phyloP scores from a whole-genome alignment of 37 sponge, comb jelly and placozoan species.

The Halichondria panicea region DNA sequence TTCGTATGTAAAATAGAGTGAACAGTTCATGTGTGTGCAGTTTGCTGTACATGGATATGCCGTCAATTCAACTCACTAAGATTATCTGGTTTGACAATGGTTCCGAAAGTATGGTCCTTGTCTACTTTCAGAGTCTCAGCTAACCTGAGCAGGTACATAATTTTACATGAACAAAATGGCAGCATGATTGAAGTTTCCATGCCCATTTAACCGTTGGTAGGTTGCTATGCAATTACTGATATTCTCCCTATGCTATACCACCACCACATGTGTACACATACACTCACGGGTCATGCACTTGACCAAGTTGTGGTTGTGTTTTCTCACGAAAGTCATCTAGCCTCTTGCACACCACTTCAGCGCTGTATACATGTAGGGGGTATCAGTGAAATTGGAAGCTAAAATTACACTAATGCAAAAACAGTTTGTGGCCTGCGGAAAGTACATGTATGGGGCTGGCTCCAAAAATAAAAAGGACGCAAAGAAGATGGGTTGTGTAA shows the following conservation, averaged over 20 bases:
- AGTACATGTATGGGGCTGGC: no score
- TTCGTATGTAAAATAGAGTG: no score
- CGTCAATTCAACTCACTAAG: constrained; percentile 53
- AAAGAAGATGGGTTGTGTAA: no score
- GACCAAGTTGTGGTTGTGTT: constrained; percentile 89
- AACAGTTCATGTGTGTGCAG: no score
- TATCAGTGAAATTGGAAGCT: no score
- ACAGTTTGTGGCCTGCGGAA: no score
- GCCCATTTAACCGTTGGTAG: no score
- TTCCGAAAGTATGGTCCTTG: constrained; percentile 88
- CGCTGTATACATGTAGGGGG: no score
- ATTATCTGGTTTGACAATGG: constrained; percentile 83
- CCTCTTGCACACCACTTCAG: constrained; percentile 73
- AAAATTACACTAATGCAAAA: no score
- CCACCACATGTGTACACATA: not conserved
- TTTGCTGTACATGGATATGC: not conserved
- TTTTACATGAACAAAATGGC: no score
- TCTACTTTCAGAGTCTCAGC: constrained; percentile 82
- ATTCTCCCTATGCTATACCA: not conserved
- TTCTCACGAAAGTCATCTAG: constrained; percentile 92
- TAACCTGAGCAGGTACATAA: constrained; percentile 50
- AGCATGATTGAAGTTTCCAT: no score
- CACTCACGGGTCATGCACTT: constrained; percentile 89
- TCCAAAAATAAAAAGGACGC: no score
- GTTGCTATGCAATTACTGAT: not conserved